Percentiles rank a stretch among this genome's conserved stretches.
phyloP scores from a whole-genome alignment of 2,113 vertebrate species.

The Neomonachus schauinslandi region DNA sequence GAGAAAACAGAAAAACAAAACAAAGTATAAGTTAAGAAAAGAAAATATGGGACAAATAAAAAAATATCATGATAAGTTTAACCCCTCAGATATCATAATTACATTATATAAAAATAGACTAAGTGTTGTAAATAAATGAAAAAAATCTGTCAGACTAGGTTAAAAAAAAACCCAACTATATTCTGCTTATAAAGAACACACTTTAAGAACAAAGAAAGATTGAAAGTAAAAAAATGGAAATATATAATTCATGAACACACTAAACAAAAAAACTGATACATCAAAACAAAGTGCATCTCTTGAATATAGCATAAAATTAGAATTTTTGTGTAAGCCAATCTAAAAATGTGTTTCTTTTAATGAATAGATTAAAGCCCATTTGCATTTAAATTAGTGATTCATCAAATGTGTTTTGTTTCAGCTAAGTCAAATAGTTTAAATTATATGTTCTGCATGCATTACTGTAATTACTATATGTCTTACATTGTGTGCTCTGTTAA shows the following conservation, averaged over 20 bases:
- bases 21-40: neutral
- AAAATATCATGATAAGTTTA: neutral
- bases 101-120: neutral
- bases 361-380: neutral
- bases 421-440: neutral
- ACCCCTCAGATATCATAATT: neutral
- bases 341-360: neutral
- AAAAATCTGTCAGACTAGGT: neutral
- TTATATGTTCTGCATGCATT: neutral
- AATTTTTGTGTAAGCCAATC: neutral
- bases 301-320: neutral
- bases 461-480: neutral
- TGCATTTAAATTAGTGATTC: neutral
- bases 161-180: neutral
- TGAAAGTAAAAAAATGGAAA: neutral
- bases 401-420: neutral
- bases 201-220: neutral
- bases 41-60: neutral
- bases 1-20: neutral
- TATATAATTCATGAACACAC: neutral
- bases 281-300: neutral
- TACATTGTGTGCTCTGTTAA: neutral
- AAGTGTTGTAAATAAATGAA: neutral
- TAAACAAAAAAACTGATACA: neutral
- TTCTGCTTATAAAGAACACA: neutral